Conservation (phyloP, 2,797 vertebrate genomes). For the Streptopelia turtur region DNA sequence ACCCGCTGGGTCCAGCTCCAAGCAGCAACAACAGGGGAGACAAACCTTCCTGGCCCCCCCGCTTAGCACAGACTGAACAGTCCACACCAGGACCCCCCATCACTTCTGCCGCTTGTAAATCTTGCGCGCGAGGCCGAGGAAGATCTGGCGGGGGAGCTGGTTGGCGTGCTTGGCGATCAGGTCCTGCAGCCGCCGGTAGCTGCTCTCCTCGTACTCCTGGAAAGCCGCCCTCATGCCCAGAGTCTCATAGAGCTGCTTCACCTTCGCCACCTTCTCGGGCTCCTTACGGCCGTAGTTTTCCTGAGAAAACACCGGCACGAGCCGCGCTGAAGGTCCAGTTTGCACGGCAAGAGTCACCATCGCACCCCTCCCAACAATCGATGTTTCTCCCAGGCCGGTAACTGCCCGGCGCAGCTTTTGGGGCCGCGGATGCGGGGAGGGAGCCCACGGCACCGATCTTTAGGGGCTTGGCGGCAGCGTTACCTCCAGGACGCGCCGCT, state of each 20-base stretch:
- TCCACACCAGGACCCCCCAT: neutral
- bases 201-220: constrained; percentile 85
- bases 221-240: constrained; percentile 83
- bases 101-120: constrained; percentile 94
- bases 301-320: constrained; percentile 64
- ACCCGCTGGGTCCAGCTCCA: neutral
- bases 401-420: accelerated
- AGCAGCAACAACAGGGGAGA: constrained; percentile 34
- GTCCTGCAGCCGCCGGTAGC: constrained; percentile 84
- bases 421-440: too few relatives aligned
- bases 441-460: accelerated
- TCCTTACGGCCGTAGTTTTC: constrained; percentile 89
- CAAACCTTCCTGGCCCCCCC: accelerated
- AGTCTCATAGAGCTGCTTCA: constrained; percentile 87
- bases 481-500: constrained; percentile 88
- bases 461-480: neutral
- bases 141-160: constrained; percentile 84
- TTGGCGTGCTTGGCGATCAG: constrained; percentile 82
- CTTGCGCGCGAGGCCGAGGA: constrained; percentile 87
- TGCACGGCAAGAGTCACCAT: neutral
- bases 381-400: neutral
- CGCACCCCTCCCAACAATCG: accelerated
- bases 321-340: neutral
- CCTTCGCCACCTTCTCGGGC: constrained; percentile 83
- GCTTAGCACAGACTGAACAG: accelerated